Percentiles rank a stretch among this genome's conserved stretches.
These are phyloP conservation scores for Athalia rosae DNA, from an alignment of 2,888 invertebrate species.

Conservation along the genomic window DNA sequence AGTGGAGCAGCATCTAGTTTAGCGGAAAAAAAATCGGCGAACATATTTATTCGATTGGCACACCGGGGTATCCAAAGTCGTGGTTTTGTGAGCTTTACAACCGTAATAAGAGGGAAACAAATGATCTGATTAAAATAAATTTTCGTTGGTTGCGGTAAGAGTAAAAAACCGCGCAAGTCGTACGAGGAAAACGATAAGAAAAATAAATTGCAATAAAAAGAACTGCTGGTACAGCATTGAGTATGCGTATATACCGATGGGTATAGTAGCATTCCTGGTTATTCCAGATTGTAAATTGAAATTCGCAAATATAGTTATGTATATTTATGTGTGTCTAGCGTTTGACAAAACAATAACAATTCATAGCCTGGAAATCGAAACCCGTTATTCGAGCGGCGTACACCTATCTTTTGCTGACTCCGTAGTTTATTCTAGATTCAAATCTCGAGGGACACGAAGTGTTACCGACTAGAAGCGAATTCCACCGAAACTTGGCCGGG, in stretches of 20 bases:
- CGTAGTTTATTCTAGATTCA: conserved; percentile 12
- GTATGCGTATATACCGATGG: neutral
- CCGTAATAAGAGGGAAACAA: too few relatives aligned
- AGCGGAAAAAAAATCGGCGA: too few relatives aligned
- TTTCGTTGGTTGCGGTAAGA: neutral
- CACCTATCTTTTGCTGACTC: too few relatives aligned
- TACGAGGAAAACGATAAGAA: neutral
- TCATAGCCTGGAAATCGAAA: neutral
- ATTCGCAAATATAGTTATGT: neutral
- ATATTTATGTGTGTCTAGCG: neutral
- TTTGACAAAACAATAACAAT: conserved; percentile 11
- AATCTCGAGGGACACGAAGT: conserved; percentile 8
- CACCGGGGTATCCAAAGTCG: too few relatives aligned
- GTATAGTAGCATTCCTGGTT: neutral
- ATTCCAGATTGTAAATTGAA: too few relatives aligned
- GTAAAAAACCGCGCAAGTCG: neutral
- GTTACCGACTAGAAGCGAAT: neutral
- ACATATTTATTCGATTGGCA: too few relatives aligned
- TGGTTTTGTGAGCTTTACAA: too few relatives aligned
- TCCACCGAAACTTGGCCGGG: neutral
- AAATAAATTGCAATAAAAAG: neutral
- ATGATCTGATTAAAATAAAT: too few relatives aligned
- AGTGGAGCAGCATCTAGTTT: too few relatives aligned
- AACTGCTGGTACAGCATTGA: neutral
- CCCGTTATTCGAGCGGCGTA: conserved; percentile 15